These are phyloP conservation scores for Proteles cristata DNA, from an alignment of 2,113 vertebrate species.

Conservation along the genomic window DNA sequence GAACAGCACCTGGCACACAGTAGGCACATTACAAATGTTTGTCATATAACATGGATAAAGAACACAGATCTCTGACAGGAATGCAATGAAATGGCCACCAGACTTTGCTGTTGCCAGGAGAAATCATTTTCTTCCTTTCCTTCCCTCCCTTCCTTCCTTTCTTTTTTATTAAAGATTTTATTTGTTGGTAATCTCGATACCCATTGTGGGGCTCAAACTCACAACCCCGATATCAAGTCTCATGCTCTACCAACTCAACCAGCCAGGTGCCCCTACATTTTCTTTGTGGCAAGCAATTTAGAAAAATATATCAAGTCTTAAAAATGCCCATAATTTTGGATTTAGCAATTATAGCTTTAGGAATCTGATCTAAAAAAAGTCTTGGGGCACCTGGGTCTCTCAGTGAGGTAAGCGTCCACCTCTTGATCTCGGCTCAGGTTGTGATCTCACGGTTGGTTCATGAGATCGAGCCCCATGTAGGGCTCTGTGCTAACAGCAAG, in stretches of 20 bases:
- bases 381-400: too few relatives aligned
- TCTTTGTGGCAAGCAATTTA: conserved; percentile 44
- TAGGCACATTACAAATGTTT: neutral
- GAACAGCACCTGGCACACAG: neutral
- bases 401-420: too few relatives aligned
- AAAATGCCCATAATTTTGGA: neutral
- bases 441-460: too few relatives aligned
- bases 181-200: too few relatives aligned
- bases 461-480: too few relatives aligned
- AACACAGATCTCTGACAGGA: neutral
- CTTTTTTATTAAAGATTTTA: too few relatives aligned
- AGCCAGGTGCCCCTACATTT: neutral
- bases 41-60: neutral
- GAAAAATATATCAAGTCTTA: neutral
- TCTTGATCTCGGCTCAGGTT: too few relatives aligned
- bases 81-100: neutral
- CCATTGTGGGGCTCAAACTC: too few relatives aligned
- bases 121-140: neutral
- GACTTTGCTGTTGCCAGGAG: neutral
- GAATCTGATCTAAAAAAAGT: neutral
- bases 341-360: neutral
- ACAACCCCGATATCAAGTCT: too few relatives aligned
- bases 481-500: too few relatives aligned
- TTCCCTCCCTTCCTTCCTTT: too few relatives aligned
- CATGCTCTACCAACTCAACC: too few relatives aligned